Evolutionary conservation across 2,113 vertebrate genomes (phyloP).

Genomic region (Daubentonia madagascariensis): DNA sequence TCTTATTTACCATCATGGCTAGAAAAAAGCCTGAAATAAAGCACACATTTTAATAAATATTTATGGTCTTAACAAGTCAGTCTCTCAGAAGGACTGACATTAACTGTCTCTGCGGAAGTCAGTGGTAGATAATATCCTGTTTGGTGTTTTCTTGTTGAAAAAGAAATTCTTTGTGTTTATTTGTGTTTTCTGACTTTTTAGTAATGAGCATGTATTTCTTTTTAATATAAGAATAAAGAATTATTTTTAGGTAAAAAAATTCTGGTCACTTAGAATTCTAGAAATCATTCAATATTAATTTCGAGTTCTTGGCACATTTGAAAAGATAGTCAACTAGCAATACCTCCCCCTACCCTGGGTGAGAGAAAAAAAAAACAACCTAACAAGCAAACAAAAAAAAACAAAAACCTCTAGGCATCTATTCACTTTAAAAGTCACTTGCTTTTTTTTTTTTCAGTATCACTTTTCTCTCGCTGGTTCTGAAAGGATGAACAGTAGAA

Average conservation of each 20-base stretch:
- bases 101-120: background rate
- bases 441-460: background rate
- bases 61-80: background rate
- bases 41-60: background rate
- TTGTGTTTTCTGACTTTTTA: background rate
- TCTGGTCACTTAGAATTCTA: background rate
- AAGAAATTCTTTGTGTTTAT: background rate
- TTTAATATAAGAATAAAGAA: background rate
- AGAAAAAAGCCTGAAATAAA: background rate
- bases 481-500: background rate
- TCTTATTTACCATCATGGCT: background rate
- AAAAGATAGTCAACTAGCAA: background rate
- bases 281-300: background rate
- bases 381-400: background rate
- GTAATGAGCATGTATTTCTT: background rate
- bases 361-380: background rate
- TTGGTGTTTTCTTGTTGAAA: background rate
- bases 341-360: accelerated
- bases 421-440: background rate
- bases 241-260: background rate
- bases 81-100: background rate
- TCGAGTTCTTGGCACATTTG: background rate
- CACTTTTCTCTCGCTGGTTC: background rate
- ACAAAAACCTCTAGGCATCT: background rate
- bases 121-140: background rate